phyloP scores from a whole-genome alignment of 2,113 vertebrate species.

The Aptenodytes patagonicus region DNA sequence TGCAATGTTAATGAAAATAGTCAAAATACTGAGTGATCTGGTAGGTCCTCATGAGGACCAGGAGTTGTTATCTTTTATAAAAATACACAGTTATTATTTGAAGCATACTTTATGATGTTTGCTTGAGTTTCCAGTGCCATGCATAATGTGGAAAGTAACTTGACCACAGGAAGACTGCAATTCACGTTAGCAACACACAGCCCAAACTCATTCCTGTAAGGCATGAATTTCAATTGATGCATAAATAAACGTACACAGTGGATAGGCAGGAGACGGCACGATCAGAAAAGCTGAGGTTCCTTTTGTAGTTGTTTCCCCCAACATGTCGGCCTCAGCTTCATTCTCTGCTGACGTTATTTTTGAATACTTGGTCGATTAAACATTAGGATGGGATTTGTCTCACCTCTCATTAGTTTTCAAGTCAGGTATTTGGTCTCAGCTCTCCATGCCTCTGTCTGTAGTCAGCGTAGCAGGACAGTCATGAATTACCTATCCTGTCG shows the following conservation, averaged over 20 bases:
- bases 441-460: neutral
- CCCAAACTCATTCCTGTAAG: neutral
- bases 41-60: neutral
- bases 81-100: neutral
- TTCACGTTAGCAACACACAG: neutral
- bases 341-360: neutral
- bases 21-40: neutral
- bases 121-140: neutral
- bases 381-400: neutral
- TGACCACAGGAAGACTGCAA: neutral
- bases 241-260: neutral
- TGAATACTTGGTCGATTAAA: neutral
- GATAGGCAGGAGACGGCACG: rapidly evolving
- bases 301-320: neutral
- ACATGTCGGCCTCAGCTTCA: rapidly evolving
- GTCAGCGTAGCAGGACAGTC: no score
- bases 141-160: neutral
- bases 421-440: neutral
- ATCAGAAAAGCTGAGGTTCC: neutral
- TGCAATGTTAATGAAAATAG: neutral
- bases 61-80: neutral
- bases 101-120: neutral
- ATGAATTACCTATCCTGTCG: neutral
- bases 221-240: neutral
- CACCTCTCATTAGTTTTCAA: neutral